Evolutionary conservation across 2,113 vertebrate species (phyloP), one percentile per base, ranked within the genome.

Genomic region (Limanda limanda): DNA sequence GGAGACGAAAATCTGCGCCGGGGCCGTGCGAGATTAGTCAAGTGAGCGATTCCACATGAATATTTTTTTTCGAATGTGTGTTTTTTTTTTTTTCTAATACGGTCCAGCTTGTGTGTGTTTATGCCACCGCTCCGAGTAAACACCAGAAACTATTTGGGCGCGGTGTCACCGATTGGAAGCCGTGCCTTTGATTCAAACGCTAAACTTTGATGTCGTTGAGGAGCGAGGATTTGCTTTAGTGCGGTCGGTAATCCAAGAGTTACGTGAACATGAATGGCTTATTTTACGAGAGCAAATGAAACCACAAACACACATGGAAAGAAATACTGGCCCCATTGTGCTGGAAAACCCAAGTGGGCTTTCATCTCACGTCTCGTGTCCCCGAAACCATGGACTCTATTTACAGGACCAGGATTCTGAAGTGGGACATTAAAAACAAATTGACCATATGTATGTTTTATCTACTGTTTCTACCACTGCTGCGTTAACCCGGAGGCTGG

Each of bases 401-500:
- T 76, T 51, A 45, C 37, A 23, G 61, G 23, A 21, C 74, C 71
- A 87, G 66, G 73, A 84, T 71, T 64, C 68, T 80, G 78, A 83
- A 82, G 79, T 77, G 68, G 88, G 61, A 47, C 76, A 88, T 71
- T 88, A 70, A 90, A 85, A 87, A 23, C 42, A 77, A 75, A 85
- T 15, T 52, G 79, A 70, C 6, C 31, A 31, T 31, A 31, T 31
- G 31, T 31, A 31, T 31, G 31, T 31, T 31, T 31, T 31, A 31
- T 31, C 31, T 31, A 7, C 31, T 31, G 31, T 31, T 31, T 31
- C 31, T 31, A 31, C 31, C 31, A 31, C 31, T 31, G 31, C 31
- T 31, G 31, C 31, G 31, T 31, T 7, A 7, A 1, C 31, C 31
- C 6, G 31, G 27, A 31, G 31, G 31, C 31, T 7, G 31, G 31